These are phyloP conservation scores for Bothrops jararaca DNA, from an alignment of 2,113 vertebrate genomes.

Conservation along the genomic window DNA sequence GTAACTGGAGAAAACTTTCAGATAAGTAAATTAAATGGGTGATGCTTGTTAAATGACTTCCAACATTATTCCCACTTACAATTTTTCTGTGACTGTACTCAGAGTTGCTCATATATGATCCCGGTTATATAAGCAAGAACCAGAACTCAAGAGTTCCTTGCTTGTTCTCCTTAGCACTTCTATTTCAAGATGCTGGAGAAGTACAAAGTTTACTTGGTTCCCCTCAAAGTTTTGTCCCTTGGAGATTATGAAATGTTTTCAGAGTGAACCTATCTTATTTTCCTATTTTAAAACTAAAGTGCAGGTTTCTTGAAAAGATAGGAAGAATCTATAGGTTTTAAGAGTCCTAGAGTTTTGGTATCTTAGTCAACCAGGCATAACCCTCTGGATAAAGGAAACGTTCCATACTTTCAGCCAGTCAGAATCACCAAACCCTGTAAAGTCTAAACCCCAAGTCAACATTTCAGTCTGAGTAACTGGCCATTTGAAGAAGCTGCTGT, in stretches of 20 bases:
- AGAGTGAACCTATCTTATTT: not conserved
- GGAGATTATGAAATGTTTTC: not conserved
- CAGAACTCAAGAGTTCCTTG: not conserved
- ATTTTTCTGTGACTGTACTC: not conserved
- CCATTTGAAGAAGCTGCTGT: not conserved
- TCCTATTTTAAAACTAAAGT: not conserved
- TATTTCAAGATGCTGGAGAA: not conserved
- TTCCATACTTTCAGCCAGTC: not conserved
- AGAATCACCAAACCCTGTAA: not conserved
- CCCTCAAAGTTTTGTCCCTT: not conserved
- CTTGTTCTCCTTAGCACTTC: not conserved
- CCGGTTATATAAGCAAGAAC: not conserved
- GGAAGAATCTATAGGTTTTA: not conserved
- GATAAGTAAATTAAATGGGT: not conserved
- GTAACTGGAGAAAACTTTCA: not conserved
- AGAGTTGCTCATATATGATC: not conserved
- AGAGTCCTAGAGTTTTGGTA: not conserved
- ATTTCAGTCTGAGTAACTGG: not conserved
- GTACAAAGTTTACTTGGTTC: no score
- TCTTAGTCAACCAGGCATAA: not conserved
- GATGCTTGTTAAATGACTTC: not conserved
- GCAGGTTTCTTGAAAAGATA: not conserved
- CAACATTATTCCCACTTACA: not conserved
- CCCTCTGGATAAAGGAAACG: not conserved
- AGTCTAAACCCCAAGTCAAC: no score